A percentile compares a stretch with the other conserved stretches of the same genome.
Evolutionary conservation across 2,888 invertebrate species (phyloP).

Genomic region (Nebria salina): DNA sequence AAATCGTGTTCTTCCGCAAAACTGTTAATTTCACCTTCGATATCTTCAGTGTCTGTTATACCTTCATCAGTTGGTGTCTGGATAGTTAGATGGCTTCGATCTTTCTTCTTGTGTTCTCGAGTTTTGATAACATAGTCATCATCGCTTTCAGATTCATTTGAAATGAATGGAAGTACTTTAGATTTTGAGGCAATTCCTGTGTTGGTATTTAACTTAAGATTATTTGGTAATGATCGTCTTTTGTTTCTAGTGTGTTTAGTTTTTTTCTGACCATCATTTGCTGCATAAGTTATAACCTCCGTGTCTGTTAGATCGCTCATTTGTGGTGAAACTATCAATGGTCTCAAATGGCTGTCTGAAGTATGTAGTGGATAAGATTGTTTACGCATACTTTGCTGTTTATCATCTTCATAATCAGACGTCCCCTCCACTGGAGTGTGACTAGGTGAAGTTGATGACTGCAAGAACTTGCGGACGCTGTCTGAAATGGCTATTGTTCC

Average conservation of each 20-base stretch:
- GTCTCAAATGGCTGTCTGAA: constrained; percentile 31
- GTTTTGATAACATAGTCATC: neutral
- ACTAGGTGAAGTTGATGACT: constrained; percentile 45
- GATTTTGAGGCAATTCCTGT: neutral
- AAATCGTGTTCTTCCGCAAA: constrained; percentile 21
- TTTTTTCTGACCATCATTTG: constrained; percentile 51
- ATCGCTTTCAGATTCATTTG: constrained; percentile 4
- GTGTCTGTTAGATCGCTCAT: constrained; percentile 56
- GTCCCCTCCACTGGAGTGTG: constrained; percentile 37
- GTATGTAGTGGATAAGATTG: constrained; percentile 29
- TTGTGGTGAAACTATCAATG: constrained; percentile 43
- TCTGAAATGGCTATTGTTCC: constrained; percentile 48
- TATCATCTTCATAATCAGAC: constrained; percentile 32
- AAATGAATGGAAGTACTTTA: neutral
- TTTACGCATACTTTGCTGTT: neutral
- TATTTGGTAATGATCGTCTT: constrained; percentile 48
- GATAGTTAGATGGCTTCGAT: neutral
- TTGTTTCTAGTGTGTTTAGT: constrained; percentile 50
- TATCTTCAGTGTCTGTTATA: constrained; percentile 60
- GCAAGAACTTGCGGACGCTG: constrained; percentile 44
- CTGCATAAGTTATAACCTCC: constrained; percentile 59
- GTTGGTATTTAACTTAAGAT: constrained; percentile 30
- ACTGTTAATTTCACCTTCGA: constrained; percentile 57
- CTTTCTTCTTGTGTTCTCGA: neutral
- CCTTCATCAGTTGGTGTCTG: constrained; percentile 48